Percentiles rank a stretch among this genome's conserved stretches.
phyloP scores from a whole-genome alignment of 2,797 vertebrate species.

The Lacerta bilineata region DNA sequence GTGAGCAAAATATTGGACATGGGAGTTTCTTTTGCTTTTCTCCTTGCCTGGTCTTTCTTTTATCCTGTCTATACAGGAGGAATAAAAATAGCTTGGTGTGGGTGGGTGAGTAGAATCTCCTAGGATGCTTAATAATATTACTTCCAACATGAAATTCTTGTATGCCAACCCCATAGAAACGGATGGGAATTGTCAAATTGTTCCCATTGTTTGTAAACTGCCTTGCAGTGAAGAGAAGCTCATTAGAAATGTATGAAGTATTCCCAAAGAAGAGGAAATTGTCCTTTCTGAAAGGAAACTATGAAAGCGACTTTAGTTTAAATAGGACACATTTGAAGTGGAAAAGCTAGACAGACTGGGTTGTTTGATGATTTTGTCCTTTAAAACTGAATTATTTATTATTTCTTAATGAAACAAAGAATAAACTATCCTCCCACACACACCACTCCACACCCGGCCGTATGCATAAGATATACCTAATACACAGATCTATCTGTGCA shows the following conservation, averaged over 20 bases:
- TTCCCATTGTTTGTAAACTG: not conserved
- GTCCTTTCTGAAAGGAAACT: constrained; percentile 39
- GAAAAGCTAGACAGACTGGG: constrained; percentile 39
- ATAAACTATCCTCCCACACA: constrained; percentile 15
- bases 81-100: not conserved
- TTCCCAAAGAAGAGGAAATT: constrained; percentile 47
- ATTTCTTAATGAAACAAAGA: constrained; percentile 56
- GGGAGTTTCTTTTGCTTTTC: not conserved
- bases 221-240: constrained; percentile 38
- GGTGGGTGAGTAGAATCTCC: not conserved
- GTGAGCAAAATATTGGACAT: not conserved
- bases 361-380: constrained; percentile 50
- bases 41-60: not conserved
- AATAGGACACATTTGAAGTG: constrained; percentile 59
- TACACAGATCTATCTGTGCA: constrained; percentile 23
- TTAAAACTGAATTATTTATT: constrained; percentile 68
- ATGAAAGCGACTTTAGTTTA: constrained; percentile 26
- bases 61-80: not conserved
- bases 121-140: not conserved
- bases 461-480: not conserved
- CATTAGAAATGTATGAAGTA: constrained; percentile 10
- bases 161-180: not conserved
- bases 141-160: not conserved
- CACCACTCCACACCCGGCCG: not conserved
- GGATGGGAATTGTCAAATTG: not conserved